phyloP scores from a whole-genome alignment of 2,797 vertebrate species.

The Gobio occitaniae region DNA sequence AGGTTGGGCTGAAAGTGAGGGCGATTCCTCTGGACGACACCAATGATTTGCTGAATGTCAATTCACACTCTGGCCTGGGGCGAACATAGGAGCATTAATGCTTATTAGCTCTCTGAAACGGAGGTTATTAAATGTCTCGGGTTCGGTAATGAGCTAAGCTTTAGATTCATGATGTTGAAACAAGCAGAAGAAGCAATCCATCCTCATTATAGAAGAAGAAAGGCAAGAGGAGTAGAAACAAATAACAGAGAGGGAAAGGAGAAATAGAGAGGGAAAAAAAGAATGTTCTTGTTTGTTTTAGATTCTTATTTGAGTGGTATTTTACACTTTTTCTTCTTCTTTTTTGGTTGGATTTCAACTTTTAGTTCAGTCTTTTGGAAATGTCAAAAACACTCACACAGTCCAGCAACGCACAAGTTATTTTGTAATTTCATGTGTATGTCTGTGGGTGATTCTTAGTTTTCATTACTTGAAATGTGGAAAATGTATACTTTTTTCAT shows the following conservation, averaged over 20 bases:
- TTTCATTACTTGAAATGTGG: neutral
- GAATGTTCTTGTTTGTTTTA: neutral
- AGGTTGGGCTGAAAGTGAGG: constrained; percentile 18
- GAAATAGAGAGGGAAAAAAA: neutral
- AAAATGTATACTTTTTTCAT: neutral
- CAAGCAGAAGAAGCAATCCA: constrained; percentile 63
- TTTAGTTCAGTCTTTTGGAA: neutral
- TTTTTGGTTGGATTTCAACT: neutral
- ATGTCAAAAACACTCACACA: neutral
- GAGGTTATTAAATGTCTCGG: constrained; percentile 70
- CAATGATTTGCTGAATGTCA: constrained; percentile 58
- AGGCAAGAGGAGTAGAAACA: constrained; percentile 47
- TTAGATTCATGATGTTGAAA: constrained; percentile 70
- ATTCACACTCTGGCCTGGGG: constrained; percentile 46
- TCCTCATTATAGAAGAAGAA: constrained; percentile 60
- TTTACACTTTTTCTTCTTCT: neutral
- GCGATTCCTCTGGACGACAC: constrained; percentile 18
- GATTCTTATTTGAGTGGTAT: neutral
- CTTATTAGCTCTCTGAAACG: constrained; percentile 57
- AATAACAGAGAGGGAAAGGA: neutral
- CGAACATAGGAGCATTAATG: constrained; percentile 47
- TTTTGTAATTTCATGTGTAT: neutral
- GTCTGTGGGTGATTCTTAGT: neutral
- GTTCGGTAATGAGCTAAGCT: constrained; percentile 69
- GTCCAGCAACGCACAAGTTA: neutral